Evolutionary conservation across 2,797 vertebrate species (phyloP), one percentile per base, ranked within the genome.

Genomic region (Naso thynnoides): DNA sequence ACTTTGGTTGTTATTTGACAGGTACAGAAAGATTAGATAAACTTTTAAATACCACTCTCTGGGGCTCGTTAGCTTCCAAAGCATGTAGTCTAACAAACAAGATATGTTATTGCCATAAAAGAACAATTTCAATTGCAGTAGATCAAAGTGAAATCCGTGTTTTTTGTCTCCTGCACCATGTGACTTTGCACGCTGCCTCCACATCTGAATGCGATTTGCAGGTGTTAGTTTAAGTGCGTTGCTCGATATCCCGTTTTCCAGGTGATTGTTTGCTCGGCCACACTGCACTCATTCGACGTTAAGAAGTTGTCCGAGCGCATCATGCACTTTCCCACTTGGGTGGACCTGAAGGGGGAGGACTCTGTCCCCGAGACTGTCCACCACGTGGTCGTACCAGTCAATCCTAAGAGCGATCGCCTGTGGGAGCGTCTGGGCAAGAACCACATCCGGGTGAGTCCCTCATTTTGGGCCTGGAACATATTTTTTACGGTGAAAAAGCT

Each of bases 251-350:
- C 6, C 58, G 26, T 58, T 53, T n/a, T 48, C 18, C 75, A 99
- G 98, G 97, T 99, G 86, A 99, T 99, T 0, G 96, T 99, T 44
- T 99, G 98, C 82, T 99, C 98, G 13, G 98, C 98, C 57, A 99
- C 98, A 0, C 92, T 99, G 57, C 98, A 99, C 89, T 99, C 98
- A 1, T 99, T 99, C 13, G 98, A 99, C 29, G 98, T 99, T 31
- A 99, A 99, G 93, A 99, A 99, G 80, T 87, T 99, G 1, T 97
- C 98, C 0, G 98, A 99, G 86, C 98, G 98, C 82, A 99, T 99
- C 79, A 99, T 99, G 98, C 98, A 99, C 90, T 99, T 99, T 77
- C 98, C 98, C 47, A 99, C 97, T 0, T 99, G 98, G 98, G 98
- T 99, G 65, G 98, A 99, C 84, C 87, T 99, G 79, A 99, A 99